These are phyloP conservation scores for Acanthopagrus latus DNA, from an alignment of 2,797 vertebrate species.

Conservation along the genomic window DNA sequence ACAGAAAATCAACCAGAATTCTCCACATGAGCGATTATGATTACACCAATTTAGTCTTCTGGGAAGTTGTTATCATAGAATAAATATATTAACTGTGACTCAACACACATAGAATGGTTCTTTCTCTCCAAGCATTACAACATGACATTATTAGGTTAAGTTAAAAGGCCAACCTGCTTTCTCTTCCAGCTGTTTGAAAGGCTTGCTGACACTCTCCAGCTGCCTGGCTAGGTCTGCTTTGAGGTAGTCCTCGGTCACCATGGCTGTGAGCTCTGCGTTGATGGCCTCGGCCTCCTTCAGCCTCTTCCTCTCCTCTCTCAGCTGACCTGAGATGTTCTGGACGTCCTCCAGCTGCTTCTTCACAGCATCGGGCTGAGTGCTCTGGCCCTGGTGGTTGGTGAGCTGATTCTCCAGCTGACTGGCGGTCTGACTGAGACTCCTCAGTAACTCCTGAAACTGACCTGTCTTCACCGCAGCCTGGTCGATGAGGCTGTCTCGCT, in stretches of 20 bases:
- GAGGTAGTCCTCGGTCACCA: slow-evolving; percentile 96
- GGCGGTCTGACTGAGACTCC: slow-evolving; percentile 85
- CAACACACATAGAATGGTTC: slow-evolving; percentile 36
- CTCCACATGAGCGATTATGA: neutral
- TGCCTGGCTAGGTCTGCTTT: slow-evolving; percentile 94
- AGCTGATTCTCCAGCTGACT: slow-evolving; percentile 88
- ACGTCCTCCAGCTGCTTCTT: slow-evolving; percentile 92
- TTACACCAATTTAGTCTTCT: slow-evolving; percentile 6
- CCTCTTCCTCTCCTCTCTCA: slow-evolving; percentile 89
- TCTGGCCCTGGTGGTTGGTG: slow-evolving; percentile 85
- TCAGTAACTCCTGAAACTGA: slow-evolving; percentile 92
- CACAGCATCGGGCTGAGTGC: slow-evolving; percentile 91
- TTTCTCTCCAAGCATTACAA: slow-evolving; percentile 50
- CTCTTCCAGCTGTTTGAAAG: slow-evolving; percentile 92
- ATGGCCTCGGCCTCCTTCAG: slow-evolving; percentile 89
- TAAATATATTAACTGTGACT: slow-evolving; percentile 29
- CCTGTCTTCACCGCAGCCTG: slow-evolving; percentile 91
- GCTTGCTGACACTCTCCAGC: slow-evolving; percentile 92
- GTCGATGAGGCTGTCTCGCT: slow-evolving; percentile 91
- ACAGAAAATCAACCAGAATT: neutral
- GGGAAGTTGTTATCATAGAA: slow-evolving; percentile 25
- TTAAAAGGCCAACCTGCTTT: slow-evolving; percentile 91
- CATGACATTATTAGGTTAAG: slow-evolving; percentile 21
- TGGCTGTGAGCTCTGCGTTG: slow-evolving; percentile 88
- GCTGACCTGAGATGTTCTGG: slow-evolving; percentile 87